Evolutionary conservation across 2,797 vertebrate species (phyloP), one percentile per base, ranked within the genome.

Genomic region (Poecile montanus): DNA sequence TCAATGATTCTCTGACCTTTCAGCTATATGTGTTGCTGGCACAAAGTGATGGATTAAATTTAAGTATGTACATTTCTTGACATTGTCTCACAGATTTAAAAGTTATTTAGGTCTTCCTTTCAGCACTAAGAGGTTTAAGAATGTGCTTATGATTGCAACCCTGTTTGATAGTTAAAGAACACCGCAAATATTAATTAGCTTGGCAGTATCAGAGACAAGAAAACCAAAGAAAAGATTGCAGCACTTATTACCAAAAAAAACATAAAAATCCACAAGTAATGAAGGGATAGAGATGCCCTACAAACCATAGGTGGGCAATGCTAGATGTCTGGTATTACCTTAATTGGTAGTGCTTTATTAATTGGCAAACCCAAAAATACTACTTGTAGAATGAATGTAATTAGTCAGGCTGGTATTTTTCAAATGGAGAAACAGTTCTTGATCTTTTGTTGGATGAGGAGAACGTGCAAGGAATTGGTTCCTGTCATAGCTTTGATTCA

Each of bases 1-100:
- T 86, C 93, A 80, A 47, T 93, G 96, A 96, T 94, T 96, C 95
- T 75, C 89, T 96, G 98, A 98, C 98, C 97, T 96, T 92, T 94
- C 89, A 89, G 92, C 92, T 96, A 88, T 94, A 89, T 91, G 81
- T 79, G 84, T 96, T 97, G 61, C 85, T 91, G 75, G 94, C 94
- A 89, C 92, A 93, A 78, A 97, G 70, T 83, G 87, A 90, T 94
- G 92, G 94, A 97, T 97, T 97, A 96, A 96, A 97, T 95, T 94
- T 93, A 93, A 95, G 86, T 77, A 89, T 95, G 80, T 90, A 89
- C 73, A 84, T 94, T 97, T 97, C 88, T 94, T 86, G 47, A 95
- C 93, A 89, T 89, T 93, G 94, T 95, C 91, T 95, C 22, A 4
- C 95, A 93, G 84, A 60, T 91, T 96, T 95, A 89, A 32, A 89